Percentiles rank a stretch among this genome's conserved stretches.
Conservation (phyloP, 2,888 invertebrate genomes). For the Scelioninae gen. 2 region DNA sequence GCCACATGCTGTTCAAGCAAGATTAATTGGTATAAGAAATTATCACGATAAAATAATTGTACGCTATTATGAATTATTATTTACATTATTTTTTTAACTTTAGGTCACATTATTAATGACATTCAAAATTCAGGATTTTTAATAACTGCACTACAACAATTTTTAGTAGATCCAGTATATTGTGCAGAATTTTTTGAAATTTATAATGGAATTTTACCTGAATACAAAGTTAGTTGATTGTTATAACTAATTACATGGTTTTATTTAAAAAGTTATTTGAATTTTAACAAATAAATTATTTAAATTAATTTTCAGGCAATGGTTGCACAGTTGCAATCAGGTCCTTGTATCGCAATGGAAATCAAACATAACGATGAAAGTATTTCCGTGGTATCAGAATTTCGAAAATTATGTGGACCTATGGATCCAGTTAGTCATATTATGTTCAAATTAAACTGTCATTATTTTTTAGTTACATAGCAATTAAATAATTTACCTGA, state of each 20-base stretch:
- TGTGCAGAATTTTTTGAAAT: conserved; percentile 95
- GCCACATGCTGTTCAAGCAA: conserved; percentile 90
- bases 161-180: conserved; percentile 86
- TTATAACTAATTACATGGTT: conserved; percentile 1
- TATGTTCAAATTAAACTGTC: no score
- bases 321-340: conserved; percentile 89
- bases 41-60: not conserved
- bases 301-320: conserved; percentile 79
- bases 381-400: conserved; percentile 81
- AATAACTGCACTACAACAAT: conserved; percentile 88
- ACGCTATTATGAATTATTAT: no score
- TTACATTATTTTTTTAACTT: conserved; percentile 39
- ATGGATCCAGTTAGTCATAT: conserved; percentile 85
- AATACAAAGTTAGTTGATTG: conserved; percentile 79
- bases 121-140: conserved; percentile 87
- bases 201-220: conserved; percentile 91
- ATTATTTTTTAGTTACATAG: no score
- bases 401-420: conserved; percentile 91
- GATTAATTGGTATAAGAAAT: conserved; percentile 75
- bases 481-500: no score
- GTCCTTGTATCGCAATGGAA: conserved; percentile 91
- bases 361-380: conserved; percentile 80
- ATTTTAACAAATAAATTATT: no score
- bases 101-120: conserved; percentile 83
- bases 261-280: not conserved